phyloP scores from a whole-genome alignment of 2,888 invertebrate genomes.

The Brachyptera risi region DNA sequence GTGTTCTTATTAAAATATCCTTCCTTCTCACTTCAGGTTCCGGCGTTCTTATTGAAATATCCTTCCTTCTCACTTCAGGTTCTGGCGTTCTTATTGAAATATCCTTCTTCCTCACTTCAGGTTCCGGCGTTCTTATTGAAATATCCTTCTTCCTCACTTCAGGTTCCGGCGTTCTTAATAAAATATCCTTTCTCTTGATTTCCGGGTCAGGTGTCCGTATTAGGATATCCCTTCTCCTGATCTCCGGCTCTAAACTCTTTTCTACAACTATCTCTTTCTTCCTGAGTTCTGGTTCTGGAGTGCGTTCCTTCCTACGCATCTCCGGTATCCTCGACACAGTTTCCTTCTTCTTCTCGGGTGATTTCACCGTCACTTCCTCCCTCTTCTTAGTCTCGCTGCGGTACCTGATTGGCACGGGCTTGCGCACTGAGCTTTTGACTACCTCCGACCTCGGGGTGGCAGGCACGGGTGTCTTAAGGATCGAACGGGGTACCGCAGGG shows the following conservation, averaged over 20 bases:
- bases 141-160: not conserved
- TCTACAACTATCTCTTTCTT: not conserved
- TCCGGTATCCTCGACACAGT: not conserved
- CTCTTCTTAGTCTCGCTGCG: conserved; percentile 30
- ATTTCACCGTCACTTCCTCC: not conserved
- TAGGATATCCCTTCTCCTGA: not conserved
- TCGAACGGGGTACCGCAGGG: conserved; percentile 39
- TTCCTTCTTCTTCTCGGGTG: not conserved
- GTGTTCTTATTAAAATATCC: no score
- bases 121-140: no score
- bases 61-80: not conserved
- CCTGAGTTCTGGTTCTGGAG: not conserved
- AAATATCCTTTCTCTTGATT: not conserved
- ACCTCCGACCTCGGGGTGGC: conserved; percentile 9
- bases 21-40: not conserved
- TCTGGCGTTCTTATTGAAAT: not conserved
- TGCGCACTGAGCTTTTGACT: conserved; percentile 48
- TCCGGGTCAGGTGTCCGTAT: not conserved
- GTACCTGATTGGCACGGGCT: conserved; percentile 51
- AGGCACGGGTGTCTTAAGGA: conserved; percentile 12
- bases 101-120: not conserved
- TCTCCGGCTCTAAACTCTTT: not conserved
- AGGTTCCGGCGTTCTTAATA: not conserved
- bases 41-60: not conserved
- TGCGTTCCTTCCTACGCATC: not conserved